These are phyloP conservation scores for Antennarius maculatus DNA, from an alignment of 2,797 vertebrate species.

Conservation along the genomic window DNA sequence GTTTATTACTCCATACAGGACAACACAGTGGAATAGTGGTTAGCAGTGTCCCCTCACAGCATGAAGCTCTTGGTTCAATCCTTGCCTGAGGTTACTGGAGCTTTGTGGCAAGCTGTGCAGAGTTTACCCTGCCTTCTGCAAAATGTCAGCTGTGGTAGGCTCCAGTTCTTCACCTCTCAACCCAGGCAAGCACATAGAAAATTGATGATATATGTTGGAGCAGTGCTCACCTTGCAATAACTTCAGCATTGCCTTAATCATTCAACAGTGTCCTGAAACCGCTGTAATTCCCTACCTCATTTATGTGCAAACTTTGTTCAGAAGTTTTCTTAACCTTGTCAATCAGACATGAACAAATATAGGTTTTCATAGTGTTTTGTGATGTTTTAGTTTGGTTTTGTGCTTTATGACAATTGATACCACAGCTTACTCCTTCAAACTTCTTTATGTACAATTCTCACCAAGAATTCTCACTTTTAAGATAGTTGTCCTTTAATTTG, in stretches of 20 bases:
- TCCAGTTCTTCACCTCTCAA: too few relatives aligned
- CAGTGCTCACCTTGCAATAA: too few relatives aligned
- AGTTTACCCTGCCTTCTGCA: too few relatives aligned
- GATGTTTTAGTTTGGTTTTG: conserved; percentile 38
- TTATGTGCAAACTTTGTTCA: conserved; percentile 64
- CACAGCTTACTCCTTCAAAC: conserved; percentile 19
- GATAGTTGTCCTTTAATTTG: not conserved
- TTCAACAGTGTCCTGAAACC: conserved; percentile 48
- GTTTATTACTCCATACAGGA: too few relatives aligned
- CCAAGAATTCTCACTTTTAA: conserved; percentile 1
- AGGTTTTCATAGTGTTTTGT: conserved; percentile 37
- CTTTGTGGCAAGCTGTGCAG: too few relatives aligned
- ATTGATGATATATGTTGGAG: too few relatives aligned
- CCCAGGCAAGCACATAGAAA: too few relatives aligned
- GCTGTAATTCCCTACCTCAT: conserved; percentile 52
- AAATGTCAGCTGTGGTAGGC: too few relatives aligned
- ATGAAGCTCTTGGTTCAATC: too few relatives aligned
- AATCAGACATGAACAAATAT: conserved; percentile 41
- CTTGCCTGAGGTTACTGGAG: too few relatives aligned
- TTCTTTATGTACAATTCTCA: conserved; percentile 5
- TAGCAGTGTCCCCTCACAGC: too few relatives aligned
- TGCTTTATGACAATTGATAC: conserved; percentile 48
- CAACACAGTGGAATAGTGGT: too few relatives aligned
- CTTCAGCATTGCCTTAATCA: conserved; percentile 6
- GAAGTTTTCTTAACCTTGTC: conserved; percentile 27